A percentile compares a stretch with the other conserved stretches of the same genome.
Conservation (phyloP, 2,888 invertebrate genomes). For the Campopleginae sp. region DNA sequence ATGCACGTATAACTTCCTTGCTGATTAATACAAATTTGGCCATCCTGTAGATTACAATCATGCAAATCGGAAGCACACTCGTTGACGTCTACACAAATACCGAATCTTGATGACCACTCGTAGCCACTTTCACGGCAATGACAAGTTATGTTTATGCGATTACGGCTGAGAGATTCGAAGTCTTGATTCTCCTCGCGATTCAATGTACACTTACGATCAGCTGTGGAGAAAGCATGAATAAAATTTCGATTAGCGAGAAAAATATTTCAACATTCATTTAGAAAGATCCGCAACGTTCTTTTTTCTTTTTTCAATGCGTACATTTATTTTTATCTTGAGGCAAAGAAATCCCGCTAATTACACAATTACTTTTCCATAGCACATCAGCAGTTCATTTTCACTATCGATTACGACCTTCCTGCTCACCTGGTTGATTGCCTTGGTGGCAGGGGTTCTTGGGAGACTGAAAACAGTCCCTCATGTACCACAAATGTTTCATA, state of each 20-base stretch:
- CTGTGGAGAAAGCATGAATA: slow-evolving; percentile 46
- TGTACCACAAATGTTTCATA: slow-evolving; percentile 83
- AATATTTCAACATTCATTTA: not conserved
- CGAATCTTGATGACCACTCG: slow-evolving; percentile 87
- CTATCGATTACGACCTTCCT: not conserved
- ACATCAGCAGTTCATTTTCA: too few relatives aligned
- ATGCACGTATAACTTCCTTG: slow-evolving; percentile 82
- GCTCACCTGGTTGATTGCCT: slow-evolving; percentile 81
- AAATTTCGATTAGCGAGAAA: not conserved
- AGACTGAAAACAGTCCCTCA: slow-evolving; percentile 84
- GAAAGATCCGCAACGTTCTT: not conserved
- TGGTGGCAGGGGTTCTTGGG: slow-evolving; percentile 85
- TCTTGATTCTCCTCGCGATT: slow-evolving; percentile 83
- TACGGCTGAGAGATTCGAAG: slow-evolving; percentile 85
- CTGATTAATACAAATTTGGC: slow-evolving; percentile 86
- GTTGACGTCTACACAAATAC: slow-evolving; percentile 88
- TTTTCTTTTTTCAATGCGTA: too few relatives aligned
- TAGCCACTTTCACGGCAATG: slow-evolving; percentile 85
- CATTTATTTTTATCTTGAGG: too few relatives aligned
- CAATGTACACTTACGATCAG: slow-evolving; percentile 81
- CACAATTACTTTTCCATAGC: not conserved
- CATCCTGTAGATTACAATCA: slow-evolving; percentile 82
- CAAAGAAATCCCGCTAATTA: not conserved
- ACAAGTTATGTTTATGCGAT: slow-evolving; percentile 88
- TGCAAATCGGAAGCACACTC: slow-evolving; percentile 85